Evolutionary conservation across 2,113 vertebrate species (phyloP).

Genomic region (Proteles cristata): DNA sequence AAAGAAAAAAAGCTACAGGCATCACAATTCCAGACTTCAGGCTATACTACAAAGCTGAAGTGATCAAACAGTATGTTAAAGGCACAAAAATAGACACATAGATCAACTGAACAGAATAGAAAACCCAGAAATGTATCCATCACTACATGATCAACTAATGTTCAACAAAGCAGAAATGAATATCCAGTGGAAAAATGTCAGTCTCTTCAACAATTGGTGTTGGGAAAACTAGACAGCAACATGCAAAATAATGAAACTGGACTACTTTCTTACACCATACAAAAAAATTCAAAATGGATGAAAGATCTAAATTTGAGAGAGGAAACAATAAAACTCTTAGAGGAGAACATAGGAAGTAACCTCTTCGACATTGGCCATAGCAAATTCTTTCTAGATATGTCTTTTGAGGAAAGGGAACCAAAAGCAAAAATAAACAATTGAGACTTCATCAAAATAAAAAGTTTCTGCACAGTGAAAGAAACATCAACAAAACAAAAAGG

Average conservation of each 20-base stretch:
- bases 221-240: too few species aligned
- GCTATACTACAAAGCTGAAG: background rate
- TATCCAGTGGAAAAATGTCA: background rate
- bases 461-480: background rate
- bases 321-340: too few species aligned
- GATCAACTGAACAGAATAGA: background rate
- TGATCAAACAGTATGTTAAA: background rate
- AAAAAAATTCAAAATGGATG: too few species aligned
- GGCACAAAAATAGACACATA: background rate
- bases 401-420: too few species aligned
- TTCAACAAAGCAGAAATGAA: background rate
- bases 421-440: background rate
- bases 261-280: too few species aligned
- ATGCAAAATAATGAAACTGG: too few species aligned
- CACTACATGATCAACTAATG: background rate
- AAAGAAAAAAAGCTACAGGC: background rate
- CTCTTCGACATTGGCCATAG: too few species aligned
- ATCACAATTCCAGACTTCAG: background rate
- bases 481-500: background rate
- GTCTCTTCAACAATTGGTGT: too few species aligned
- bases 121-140: background rate
- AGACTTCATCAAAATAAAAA: background rate
- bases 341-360: too few species aligned
- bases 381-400: too few species aligned
- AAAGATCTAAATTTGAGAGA: too few species aligned